Evolutionary conservation across 2,113 vertebrate genomes (phyloP).

Genomic region (Triplophysa tibetana): DNA sequence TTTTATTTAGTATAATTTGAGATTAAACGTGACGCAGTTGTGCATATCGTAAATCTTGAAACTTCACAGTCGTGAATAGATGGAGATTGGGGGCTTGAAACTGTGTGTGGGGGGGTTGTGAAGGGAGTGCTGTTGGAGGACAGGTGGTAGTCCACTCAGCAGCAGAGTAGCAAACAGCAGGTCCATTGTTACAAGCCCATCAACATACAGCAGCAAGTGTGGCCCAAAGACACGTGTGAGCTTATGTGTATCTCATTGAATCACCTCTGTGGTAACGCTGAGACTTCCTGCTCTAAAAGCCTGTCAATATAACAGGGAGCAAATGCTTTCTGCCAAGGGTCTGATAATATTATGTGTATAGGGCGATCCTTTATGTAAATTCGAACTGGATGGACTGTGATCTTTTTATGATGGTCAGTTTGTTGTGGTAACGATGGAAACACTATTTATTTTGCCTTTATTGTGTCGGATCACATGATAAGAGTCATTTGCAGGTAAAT

Average conservation of each 20-base stretch:
- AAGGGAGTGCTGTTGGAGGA: constrained; percentile 64
- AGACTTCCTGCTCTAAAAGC: constrained; percentile 47
- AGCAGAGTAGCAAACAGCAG: constrained; percentile 67
- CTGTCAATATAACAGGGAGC: constrained; percentile 22
- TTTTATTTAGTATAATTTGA: background rate
- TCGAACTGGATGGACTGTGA: background rate
- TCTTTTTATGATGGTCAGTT: constrained; percentile 1
- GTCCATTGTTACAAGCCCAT: constrained; percentile 65
- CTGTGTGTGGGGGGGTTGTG: constrained; percentile 49
- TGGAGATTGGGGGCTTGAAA: constrained; percentile 52
- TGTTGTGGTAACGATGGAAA: constrained; percentile 9
- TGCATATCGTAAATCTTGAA: background rate
- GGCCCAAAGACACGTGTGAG: constrained; percentile 54
- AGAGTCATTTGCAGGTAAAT: constrained; percentile 19
- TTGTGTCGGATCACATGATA: constrained; percentile 7
- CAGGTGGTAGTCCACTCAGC: constrained; percentile 74
- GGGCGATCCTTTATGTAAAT: background rate
- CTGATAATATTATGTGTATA: background rate
- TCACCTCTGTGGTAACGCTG: constrained; percentile 32
- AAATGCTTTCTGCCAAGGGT: constrained; percentile 52
- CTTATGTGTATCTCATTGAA: constrained; percentile 56
- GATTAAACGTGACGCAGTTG: background rate
- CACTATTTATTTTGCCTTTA: background rate
- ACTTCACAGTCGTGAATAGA: constrained; percentile 11
- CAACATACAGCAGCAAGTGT: constrained; percentile 63